Percentiles rank a stretch among this genome's conserved stretches.
Conservation (phyloP, 2,797 vertebrate species). For the Acipenser oxyrinchus region DNA sequence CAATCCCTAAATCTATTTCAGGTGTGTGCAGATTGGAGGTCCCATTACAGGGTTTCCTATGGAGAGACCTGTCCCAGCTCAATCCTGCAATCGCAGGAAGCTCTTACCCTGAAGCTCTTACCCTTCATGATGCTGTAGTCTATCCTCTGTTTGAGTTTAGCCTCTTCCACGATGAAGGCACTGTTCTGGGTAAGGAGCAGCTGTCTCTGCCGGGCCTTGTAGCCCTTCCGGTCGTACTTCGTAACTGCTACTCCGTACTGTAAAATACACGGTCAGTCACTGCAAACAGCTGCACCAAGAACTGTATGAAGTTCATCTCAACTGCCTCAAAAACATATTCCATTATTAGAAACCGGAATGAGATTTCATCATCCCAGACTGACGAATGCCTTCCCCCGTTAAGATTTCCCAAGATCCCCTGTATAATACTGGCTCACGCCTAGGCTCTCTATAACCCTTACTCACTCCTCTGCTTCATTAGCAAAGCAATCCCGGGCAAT, state of each 20-base stretch:
- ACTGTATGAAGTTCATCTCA: too few species aligned
- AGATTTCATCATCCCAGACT: too few species aligned
- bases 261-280: not conserved
- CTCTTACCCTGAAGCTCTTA: slow-evolving; percentile 32
- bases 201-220: slow-evolving; percentile 80
- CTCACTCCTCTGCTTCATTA: too few species aligned
- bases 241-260: slow-evolving; percentile 90
- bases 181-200: slow-evolving; percentile 74
- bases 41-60: not conserved
- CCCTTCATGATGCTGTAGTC: slow-evolving; percentile 78
- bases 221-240: slow-evolving; percentile 93
- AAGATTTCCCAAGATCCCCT: too few species aligned
- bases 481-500: too few species aligned
- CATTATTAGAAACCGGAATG: too few species aligned
- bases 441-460: too few species aligned
- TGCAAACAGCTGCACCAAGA: too few species aligned
- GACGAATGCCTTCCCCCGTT: too few species aligned
- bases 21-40: not conserved
- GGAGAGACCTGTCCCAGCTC: too few species aligned
- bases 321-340: too few species aligned
- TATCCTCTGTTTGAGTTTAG: slow-evolving; percentile 85
- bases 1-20: not conserved
- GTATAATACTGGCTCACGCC: too few species aligned
- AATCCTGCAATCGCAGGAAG: not conserved
- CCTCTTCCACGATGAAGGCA: slow-evolving; percentile 74